Evolutionary conservation across 2,888 invertebrate species (phyloP).

Genomic region (Meiosimyza platycephala): DNA sequence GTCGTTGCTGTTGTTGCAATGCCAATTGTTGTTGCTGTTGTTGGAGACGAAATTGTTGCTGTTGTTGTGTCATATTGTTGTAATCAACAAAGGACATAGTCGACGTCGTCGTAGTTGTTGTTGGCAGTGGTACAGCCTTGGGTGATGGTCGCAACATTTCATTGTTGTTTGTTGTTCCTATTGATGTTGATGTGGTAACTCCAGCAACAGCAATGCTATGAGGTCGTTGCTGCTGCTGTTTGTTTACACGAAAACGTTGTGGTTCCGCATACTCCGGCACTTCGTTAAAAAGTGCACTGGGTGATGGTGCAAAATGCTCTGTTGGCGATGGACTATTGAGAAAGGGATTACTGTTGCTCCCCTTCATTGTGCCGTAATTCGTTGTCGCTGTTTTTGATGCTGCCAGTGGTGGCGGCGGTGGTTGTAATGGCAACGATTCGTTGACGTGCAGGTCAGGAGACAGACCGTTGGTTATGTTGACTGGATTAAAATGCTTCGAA

Average conservation of each 20-base stretch:
- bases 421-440: slow-evolving; percentile 52
- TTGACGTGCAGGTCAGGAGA: slow-evolving; percentile 56
- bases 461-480: slow-evolving; percentile 25
- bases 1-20: slow-evolving; percentile 57
- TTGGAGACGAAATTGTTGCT: slow-evolving; percentile 47
- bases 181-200: slow-evolving; percentile 21
- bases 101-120: slow-evolving; percentile 33
- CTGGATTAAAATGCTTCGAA: slow-evolving; percentile 42
- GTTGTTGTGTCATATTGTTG: slow-evolving; percentile 38
- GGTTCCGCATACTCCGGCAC: slow-evolving; percentile 64
- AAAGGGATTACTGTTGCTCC: slow-evolving; percentile 57
- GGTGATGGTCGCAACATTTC: slow-evolving; percentile 6
- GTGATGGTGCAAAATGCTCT: slow-evolving; percentile 41
- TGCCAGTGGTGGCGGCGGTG: slow-evolving; percentile 47
- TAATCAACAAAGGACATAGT: slow-evolving; percentile 55
- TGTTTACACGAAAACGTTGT: slow-evolving; percentile 58
- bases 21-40: slow-evolving; percentile 48
- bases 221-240: slow-evolving; percentile 71
- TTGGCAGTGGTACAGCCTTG: slow-evolving; percentile 14
- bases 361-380: slow-evolving; percentile 49
- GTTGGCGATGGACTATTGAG: slow-evolving; percentile 62
- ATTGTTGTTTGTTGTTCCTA: slow-evolving; percentile 10
- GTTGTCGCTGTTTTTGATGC: slow-evolving; percentile 40
- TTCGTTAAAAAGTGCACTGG: slow-evolving; percentile 44
- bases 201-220: slow-evolving; percentile 73